Evolutionary conservation across 2,888 invertebrate species (phyloP), one percentile per base, ranked within the genome.

Genomic region (Chaetogeoica ovagalla): DNA sequence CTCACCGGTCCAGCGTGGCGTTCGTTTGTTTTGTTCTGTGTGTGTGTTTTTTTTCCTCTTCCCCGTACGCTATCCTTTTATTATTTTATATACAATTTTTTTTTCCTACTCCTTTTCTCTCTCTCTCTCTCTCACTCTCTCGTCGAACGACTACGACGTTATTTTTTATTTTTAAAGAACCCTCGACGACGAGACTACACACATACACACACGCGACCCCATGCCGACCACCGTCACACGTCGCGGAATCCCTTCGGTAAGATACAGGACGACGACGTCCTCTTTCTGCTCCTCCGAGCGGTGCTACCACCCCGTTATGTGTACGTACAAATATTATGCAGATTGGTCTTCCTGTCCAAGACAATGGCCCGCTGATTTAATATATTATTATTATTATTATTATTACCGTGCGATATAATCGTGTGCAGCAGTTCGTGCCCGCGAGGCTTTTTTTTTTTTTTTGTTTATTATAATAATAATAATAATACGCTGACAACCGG

Each of bases 341-440:
- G 71, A 79, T 79, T 71, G 69, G 79, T 79, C 63, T 71, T 79
- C 71, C 69, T 63, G 79, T 71, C 62, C 79, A 79, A 79, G 62
- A 79, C 79, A 79, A 79, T 79, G 21, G 62, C 70, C 69, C 48
- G 62, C 59, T 52, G 77, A 77, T 77, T 70, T 70, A 59, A 30
- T 37, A 21, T 37, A 21, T 30, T 30, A 30, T 30, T 30, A 30
- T 30, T 30, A 30, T 30, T 30, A 30, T 30, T 30, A 30, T 30
- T 30, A 30, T 30, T 30, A 30, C 30, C 30, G 30, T 30, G 30
- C 30, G 30, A 30, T 30, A 30, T 30, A 30, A 4, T 30, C 30
- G 30, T 30, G 4, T 30, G 30, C 30, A 30, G 30, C 30, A 30
- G 30, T 30, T 30, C 43, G 43, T 11, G 43, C 43, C 37, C 11